phyloP scores from a whole-genome alignment of 2,113 vertebrate species.

The Brachypodius melanocephalos region DNA sequence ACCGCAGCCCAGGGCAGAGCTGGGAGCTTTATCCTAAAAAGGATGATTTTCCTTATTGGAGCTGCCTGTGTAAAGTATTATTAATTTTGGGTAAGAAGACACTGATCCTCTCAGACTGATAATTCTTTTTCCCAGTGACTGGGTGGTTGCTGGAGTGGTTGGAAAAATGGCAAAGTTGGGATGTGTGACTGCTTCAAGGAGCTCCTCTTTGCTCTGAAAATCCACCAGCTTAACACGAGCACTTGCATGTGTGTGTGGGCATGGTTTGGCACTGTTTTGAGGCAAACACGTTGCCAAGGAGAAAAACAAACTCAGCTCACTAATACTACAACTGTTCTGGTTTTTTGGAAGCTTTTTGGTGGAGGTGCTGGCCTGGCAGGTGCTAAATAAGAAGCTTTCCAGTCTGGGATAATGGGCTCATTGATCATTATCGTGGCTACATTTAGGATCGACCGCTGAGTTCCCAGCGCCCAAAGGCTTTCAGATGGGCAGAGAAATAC shows the following conservation, averaged over 20 bases:
- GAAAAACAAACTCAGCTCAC: not conserved
- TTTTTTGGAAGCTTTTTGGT: not conserved
- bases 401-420: not conserved
- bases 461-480: not conserved
- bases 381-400: not conserved
- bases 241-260: not conserved
- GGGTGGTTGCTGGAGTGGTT: not conserved
- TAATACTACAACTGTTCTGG: not conserved
- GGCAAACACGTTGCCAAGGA: not conserved
- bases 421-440: not conserved
- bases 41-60: not conserved
- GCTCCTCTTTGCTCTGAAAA: not conserved
- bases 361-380: not conserved
- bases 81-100: not conserved
- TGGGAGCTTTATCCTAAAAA: not conserved
- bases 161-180: not conserved
- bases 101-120: not conserved
- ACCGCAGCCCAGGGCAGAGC: not conserved
- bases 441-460: not conserved
- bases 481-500: not conserved
- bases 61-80: not conserved
- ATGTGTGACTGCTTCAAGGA: not conserved
- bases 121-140: not conserved
- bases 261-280: not conserved
- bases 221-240: not conserved